A percentile compares a stretch with the other conserved stretches of the same genome.
Conservation (phyloP, 2,888 invertebrate genomes). For the Coecobrya sp. region DNA sequence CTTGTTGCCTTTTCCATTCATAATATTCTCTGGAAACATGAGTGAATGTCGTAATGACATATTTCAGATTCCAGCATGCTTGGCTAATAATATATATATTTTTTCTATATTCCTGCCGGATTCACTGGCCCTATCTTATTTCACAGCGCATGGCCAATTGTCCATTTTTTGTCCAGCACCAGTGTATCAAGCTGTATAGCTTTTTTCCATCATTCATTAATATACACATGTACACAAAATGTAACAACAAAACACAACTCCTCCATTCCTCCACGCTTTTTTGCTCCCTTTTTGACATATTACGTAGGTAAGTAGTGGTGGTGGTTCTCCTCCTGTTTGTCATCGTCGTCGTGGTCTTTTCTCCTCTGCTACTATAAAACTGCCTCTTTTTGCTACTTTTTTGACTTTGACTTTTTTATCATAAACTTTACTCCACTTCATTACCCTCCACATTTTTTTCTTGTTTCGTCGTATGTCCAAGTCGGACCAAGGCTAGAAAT, state of each 20-base stretch:
- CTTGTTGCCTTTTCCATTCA: too few relatives aligned
- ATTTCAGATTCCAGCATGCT: too few relatives aligned
- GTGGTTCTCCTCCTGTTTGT: slow-evolving; percentile 4
- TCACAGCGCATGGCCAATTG: too few relatives aligned
- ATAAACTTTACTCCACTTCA: slow-evolving; percentile 10
- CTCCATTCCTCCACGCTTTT: background rate
- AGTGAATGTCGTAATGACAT: too few relatives aligned
- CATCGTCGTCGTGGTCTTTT: background rate
- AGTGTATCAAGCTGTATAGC: too few relatives aligned
- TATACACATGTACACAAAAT: background rate
- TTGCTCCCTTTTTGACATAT: background rate
- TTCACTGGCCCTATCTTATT: too few relatives aligned
- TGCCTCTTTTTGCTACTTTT: background rate
- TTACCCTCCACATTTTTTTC: slow-evolving; percentile 9
- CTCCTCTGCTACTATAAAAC: background rate
- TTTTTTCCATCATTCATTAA: background rate
- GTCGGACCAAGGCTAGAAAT: slow-evolving; percentile 33
- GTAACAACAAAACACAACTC: background rate
- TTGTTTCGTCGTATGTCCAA: background rate
- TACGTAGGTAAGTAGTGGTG: background rate
- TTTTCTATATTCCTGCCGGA: too few relatives aligned
- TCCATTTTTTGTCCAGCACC: too few relatives aligned
- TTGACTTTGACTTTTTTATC: slow-evolving; percentile 28
- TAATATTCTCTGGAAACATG: too few relatives aligned
- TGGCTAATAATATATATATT: too few relatives aligned